phyloP scores from a whole-genome alignment of 2,888 invertebrate genomes.

The Anorthoa munda region DNA sequence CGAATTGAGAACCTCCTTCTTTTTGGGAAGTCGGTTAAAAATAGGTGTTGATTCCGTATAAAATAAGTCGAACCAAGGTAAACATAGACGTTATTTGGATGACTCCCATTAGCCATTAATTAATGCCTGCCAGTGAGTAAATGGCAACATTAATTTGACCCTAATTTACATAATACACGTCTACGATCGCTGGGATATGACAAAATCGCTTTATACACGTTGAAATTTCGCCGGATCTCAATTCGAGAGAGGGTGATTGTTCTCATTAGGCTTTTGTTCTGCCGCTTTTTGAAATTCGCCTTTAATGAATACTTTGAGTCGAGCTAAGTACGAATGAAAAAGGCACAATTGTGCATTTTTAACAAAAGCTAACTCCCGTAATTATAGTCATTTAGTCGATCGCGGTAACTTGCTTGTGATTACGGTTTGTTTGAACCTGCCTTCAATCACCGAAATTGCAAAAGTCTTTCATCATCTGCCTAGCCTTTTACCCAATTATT shows the following conservation, averaged over 20 bases:
- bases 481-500: too few relatives aligned
- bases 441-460: not conserved
- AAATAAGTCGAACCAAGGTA: slow-evolving; percentile 11
- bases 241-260: slow-evolving; percentile 51
- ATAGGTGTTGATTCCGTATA: not conserved
- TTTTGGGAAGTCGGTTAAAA: too few relatives aligned
- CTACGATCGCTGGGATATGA: slow-evolving; percentile 46
- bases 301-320: slow-evolving; percentile 62
- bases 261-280: slow-evolving; percentile 61
- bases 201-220: slow-evolving; percentile 52
- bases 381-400: slow-evolving; percentile 50
- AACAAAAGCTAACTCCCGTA: slow-evolving; percentile 53
- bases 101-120: slow-evolving; percentile 45
- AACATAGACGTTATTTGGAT: slow-evolving; percentile 20
- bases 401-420: slow-evolving; percentile 35
- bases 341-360: slow-evolving; percentile 52
- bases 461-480: too few relatives aligned
- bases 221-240: slow-evolving; percentile 42
- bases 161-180: slow-evolving; percentile 60
- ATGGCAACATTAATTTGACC: slow-evolving; percentile 59
- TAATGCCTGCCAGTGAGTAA: slow-evolving; percentile 39
- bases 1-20: too few relatives aligned
- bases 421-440: slow-evolving; percentile 37
- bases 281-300: slow-evolving; percentile 57
- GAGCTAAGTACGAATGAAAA: slow-evolving; percentile 53